These are phyloP conservation scores for Xanthostigma xanthostigma DNA, from an alignment of 2,888 invertebrate species.

Conservation along the genomic window DNA sequence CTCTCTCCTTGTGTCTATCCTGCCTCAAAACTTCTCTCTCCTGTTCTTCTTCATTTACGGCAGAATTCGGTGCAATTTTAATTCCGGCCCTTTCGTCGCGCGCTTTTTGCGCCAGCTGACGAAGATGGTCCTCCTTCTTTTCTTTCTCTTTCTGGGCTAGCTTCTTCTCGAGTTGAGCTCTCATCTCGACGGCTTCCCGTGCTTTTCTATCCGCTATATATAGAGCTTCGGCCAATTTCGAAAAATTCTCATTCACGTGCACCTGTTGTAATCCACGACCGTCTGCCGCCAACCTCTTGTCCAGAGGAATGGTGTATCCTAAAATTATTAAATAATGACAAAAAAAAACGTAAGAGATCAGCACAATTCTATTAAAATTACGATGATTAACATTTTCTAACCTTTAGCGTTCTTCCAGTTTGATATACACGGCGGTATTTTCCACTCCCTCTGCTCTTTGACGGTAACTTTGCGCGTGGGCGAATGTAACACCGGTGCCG, in stretches of 20 bases:
- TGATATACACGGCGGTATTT: constrained; percentile 95
- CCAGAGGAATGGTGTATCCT: constrained; percentile 94
- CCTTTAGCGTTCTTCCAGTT: constrained; percentile 99
- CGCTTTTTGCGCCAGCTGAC: constrained; percentile 87
- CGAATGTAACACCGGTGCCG: constrained; percentile 96
- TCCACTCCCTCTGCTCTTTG: constrained; percentile 99
- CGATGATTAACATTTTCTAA: constrained; percentile 18
- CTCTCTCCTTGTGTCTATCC: constrained; percentile 82
- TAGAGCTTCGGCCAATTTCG: constrained; percentile 91
- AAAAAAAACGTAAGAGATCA: background rate
- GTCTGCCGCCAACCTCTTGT: constrained; percentile 95
- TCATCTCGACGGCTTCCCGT: constrained; percentile 90
- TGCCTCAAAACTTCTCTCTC: constrained; percentile 78
- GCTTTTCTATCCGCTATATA: constrained; percentile 96
- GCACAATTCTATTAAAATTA: background rate
- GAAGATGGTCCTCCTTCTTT: constrained; percentile 88
- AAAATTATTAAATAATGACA: constrained; percentile 15
- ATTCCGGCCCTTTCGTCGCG: constrained; percentile 88
- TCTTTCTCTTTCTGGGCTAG: constrained; percentile 96
- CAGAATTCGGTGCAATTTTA: constrained; percentile 30
- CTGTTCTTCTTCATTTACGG: constrained; percentile 52
- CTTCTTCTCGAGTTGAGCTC: constrained; percentile 91
- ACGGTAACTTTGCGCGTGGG: constrained; percentile 95
- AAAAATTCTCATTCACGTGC: constrained; percentile 98
- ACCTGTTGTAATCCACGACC: constrained; percentile 93